Evolutionary conservation across 2,113 vertebrate species (phyloP), one percentile per base, ranked within the genome.

Genomic region (Colinus virginianus): DNA sequence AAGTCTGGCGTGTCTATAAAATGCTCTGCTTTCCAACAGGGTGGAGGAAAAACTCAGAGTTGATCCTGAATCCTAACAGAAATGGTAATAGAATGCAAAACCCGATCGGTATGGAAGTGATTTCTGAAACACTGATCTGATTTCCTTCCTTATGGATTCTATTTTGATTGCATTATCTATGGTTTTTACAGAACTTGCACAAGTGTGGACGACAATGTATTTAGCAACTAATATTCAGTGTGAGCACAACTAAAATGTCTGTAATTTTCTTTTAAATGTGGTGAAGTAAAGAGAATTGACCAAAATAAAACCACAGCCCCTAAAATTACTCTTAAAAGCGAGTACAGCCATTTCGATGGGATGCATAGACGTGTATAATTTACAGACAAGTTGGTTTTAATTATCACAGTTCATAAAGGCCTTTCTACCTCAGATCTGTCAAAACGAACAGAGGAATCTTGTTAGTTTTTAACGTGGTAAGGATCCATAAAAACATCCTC

Each of bases 391-490:
- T 94, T 94, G 91, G 90, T 88, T 95, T 96, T 91, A 80, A 93
- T 97, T 96, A 94, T 76, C 84, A 93, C 87, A 95, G 68, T 53
- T 69, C 90, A 89, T 88, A 96, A 94, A 94, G 83, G 61, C 30
- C 56, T 87, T 72, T 87, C 18, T 48, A 81, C 45, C 84, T 74
- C 19, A 6, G 76, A 85, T 49, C 62, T 87, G 93, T 36, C 61
- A 84, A 13, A 80, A 58, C 0, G 36, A 80, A 42, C 56, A 49
- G 69, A 53, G 19, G 43, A 61, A 91, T 55, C 71, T 59, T 74
- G 58, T 53, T 43, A 1, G 1, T 3, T 87, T 92, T 42, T 30
- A 85, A 36, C 43, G n/a, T 1, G 45, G 16, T 32, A 72, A 68
- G 92, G 79, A 84, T 5, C 40, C 10, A 11, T 6, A 28, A 55